These are phyloP conservation scores for Perca flavescens DNA, from an alignment of 2,113 vertebrate genomes.

Conservation along the genomic window DNA sequence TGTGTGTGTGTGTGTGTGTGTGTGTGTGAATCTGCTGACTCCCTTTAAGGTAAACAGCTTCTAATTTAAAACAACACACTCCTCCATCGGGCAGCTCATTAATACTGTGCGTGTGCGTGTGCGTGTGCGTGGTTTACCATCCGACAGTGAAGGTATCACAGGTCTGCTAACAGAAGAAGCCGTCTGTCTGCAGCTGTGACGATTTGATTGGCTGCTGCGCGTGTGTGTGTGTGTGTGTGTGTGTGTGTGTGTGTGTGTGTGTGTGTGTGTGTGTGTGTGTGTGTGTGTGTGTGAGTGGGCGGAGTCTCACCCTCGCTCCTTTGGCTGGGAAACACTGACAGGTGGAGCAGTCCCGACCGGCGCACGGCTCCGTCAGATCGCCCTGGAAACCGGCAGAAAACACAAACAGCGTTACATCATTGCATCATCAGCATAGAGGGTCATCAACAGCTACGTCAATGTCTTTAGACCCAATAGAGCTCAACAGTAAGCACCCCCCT, in stretches of 20 bases:
- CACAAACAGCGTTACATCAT: background rate
- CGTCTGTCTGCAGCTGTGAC: background rate
- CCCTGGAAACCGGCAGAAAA: slow-evolving; percentile 68
- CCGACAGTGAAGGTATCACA: slow-evolving; percentile 19
- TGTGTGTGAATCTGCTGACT: too few species aligned
- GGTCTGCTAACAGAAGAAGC: slow-evolving; percentile 10
- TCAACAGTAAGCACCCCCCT: too few species aligned
- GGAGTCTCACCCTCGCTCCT: slow-evolving; percentile 86
- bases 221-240: too few species aligned
- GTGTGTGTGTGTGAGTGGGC: background rate
- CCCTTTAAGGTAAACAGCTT: too few species aligned
- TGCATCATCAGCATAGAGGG: background rate
- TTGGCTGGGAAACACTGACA: slow-evolving; percentile 89
- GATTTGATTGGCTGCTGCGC: slow-evolving; percentile 27
- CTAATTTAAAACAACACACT: too few species aligned
- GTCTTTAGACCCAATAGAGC: too few species aligned
- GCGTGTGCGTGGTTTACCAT: background rate
- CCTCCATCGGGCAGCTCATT: too few species aligned
- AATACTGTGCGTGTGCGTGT: background rate
- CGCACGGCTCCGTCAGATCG: slow-evolving; percentile 73
- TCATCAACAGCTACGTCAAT: background rate
- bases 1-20: too few species aligned
- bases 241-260: background rate
- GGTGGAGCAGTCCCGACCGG: slow-evolving; percentile 85
- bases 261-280: background rate